Evolutionary conservation across 2,113 vertebrate species (phyloP).

Genomic region (Bathybates hornii): DNA sequence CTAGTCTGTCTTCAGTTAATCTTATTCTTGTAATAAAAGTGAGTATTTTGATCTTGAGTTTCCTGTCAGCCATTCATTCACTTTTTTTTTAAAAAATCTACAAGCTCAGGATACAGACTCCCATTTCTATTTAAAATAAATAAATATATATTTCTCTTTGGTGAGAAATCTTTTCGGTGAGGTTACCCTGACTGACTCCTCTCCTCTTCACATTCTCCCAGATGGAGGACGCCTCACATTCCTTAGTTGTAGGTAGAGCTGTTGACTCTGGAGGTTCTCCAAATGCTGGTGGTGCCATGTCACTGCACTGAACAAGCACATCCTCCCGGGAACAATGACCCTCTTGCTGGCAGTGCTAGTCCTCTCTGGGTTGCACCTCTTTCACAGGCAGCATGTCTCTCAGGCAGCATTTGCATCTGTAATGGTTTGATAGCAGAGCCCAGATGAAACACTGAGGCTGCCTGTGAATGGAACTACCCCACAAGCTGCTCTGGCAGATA

Average conservation of each 20-base stretch:
- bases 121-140: not conserved
- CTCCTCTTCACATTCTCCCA: conserved; percentile 38
- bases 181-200: not conserved
- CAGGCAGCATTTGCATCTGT: conserved; percentile 63
- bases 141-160: not conserved
- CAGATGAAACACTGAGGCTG: conserved; percentile 54
- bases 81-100: not conserved
- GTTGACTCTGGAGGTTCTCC: conserved; percentile 54
- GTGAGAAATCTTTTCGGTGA: not conserved
- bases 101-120: not conserved
- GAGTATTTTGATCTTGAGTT: not conserved
- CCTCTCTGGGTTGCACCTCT: conserved; percentile 34
- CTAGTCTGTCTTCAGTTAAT: not conserved
- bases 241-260: conserved; percentile 53
- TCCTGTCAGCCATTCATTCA: not conserved
- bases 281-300: conserved; percentile 57
- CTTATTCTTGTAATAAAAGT: not conserved
- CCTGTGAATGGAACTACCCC: conserved; percentile 62
- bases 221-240: conserved; percentile 52
- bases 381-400: conserved; percentile 21
- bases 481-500: conserved; percentile 66
- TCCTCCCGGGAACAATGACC: conserved; percentile 57
- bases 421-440: conserved; percentile 63
- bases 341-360: conserved; percentile 44
- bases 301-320: conserved; percentile 57